These are phyloP conservation scores for Danio aesculapii DNA, from an alignment of 2,797 vertebrate species.

Conservation along the genomic window DNA sequence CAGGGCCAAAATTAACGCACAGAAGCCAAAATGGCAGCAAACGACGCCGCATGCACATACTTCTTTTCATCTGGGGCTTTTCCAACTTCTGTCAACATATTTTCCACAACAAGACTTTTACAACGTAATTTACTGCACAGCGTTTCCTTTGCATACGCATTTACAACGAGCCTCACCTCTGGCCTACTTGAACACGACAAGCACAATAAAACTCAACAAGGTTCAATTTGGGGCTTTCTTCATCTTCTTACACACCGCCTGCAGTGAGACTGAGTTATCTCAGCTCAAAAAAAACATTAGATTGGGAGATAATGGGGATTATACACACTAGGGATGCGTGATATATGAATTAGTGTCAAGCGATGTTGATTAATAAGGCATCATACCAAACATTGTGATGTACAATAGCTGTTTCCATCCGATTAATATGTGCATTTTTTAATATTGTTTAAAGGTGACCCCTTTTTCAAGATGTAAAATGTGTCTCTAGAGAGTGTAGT, in stretches of 20 bases:
- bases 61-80: slow-evolving; percentile 36
- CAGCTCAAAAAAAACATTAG: neutral
- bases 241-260: neutral
- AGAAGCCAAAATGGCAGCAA: slow-evolving; percentile 14
- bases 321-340: neutral
- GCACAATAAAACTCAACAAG: slow-evolving; percentile 12
- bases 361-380: too few species aligned
- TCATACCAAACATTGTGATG: too few species aligned
- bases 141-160: slow-evolving; percentile 23
- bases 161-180: neutral
- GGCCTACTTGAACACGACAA: neutral
- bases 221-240: slow-evolving; percentile 28
- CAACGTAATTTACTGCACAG: slow-evolving; percentile 29
- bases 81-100: neutral
- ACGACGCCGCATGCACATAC: slow-evolving; percentile 14
- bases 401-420: too few species aligned
- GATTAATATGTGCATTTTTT: too few species aligned
- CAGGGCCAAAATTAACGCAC: neutral
- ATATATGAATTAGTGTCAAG: too few species aligned
- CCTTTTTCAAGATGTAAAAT: too few species aligned
- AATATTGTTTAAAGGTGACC: too few species aligned
- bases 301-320: neutral
- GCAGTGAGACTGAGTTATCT: neutral
- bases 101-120: slow-evolving; percentile 33
- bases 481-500: too few species aligned